Percentiles rank a stretch among this genome's conserved stretches.
Evolutionary conservation across 1,140 invertebrate genomes (phyloP).

Genomic region (Propsilocerus akamusi): DNA sequence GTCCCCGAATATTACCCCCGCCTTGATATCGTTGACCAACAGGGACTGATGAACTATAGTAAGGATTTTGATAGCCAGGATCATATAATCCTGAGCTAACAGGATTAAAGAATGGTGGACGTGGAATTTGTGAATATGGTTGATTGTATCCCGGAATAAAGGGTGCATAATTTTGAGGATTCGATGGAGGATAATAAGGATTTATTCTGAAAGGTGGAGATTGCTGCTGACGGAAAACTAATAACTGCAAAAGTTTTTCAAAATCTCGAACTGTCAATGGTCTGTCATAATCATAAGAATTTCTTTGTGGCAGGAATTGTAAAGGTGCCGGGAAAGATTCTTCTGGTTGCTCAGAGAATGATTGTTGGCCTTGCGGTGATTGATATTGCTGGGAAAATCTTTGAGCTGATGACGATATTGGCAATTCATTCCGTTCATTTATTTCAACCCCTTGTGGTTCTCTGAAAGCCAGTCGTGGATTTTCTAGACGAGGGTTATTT

Average conservation of each 20-base stretch:
- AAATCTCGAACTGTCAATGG: slow-evolving; percentile 30
- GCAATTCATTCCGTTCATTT: too few relatives aligned
- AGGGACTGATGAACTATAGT: slow-evolving; percentile 9
- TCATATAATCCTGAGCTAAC: slow-evolving; percentile 6
- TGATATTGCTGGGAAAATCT: slow-evolving; percentile 11
- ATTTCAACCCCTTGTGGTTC: too few relatives aligned
- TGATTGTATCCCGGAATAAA: slow-evolving; percentile 4
- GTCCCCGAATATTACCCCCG: too few relatives aligned
- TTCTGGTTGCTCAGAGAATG: slow-evolving; percentile 14
- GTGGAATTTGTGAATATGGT: not conserved
- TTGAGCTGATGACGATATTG: too few relatives aligned
- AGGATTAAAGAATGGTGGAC: slow-evolving; percentile 5
- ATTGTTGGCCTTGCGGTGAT: slow-evolving; percentile 15
- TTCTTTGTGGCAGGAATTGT: slow-evolving; percentile 15
- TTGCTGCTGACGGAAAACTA: slow-evolving; percentile 31
- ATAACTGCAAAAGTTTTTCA: slow-evolving; percentile 31
- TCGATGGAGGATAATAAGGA: slow-evolving; percentile 2
- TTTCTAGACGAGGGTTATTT: too few relatives aligned
- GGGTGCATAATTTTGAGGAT: not conserved
- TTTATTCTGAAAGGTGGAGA: slow-evolving; percentile 27
- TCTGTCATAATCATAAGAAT: slow-evolving; percentile 15
- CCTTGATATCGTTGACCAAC: slow-evolving; percentile 7
- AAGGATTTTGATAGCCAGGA: slow-evolving; percentile 11
- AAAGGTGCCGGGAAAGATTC: slow-evolving; percentile 13
- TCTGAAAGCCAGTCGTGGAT: too few relatives aligned